Evolutionary conservation across 92 coral and sea anemone species (phyloP), one percentile per base, ranked within the genome.

Genomic region (Paramuricea clavata): DNA sequence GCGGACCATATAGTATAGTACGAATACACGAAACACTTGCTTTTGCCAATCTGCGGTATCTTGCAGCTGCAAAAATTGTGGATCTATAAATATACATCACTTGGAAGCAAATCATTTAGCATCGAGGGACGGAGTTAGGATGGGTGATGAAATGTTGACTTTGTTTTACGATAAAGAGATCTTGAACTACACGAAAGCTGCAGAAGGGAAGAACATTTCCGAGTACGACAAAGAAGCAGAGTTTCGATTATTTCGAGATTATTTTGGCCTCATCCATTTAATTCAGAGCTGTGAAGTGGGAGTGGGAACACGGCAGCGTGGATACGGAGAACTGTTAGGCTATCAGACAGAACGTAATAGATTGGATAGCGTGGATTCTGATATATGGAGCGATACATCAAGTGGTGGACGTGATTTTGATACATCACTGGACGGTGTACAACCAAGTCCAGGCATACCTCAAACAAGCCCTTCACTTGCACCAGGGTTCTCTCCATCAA

Each of bases 61-160:
- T 30, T 76, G 82, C 68, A 76, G 68, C 68, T 76, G 82, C 25
- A 22, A 32, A 27, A 15, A 19, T 9, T 1, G 27, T 74, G 81
- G 25, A 25, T 35, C 5, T 25, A 0, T 44, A 28, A 42, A 30
- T 70, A 15, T 73, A 73, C 62, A 54, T 54, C 16, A 21, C 26
- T 54, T 54, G 36, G 41, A 65, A 65, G 31, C 39, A 65, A 65
- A 27, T 30, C 4, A 54, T 54, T 19, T 54, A 13, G 26, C 62
- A 54, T 54, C 27, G 26, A 54, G 15, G 62, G 62, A 54, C 23
- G 39, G 21, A 65, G 72, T 65, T 28, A 92, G 83, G 81, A 97
- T 97, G 99, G 99, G 99, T 28, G 99, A 97, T 81, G 99, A 97
- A 82, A 97, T 97, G 99, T 67, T 97, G 83, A 97, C 93, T 47